Base-by-base conservation (phyloP, 2,113 vertebrate genomes). In the Copsychus sechellarum region DNA sequence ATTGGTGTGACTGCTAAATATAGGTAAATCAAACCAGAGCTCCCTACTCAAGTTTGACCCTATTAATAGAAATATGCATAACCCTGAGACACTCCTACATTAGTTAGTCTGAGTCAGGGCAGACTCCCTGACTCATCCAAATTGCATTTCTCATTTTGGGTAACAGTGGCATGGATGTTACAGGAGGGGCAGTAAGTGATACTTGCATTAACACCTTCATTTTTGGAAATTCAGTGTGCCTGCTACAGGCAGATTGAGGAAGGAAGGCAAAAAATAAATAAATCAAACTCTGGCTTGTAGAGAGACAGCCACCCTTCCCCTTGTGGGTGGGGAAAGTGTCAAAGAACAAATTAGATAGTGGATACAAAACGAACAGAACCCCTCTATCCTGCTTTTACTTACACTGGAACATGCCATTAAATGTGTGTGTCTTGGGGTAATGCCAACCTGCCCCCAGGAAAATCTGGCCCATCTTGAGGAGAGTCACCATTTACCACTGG, bases 101-200 rank as follows among this genome's bases (percentile, higher is more conserved):
- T 48, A 70, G 89, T 65, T 36, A 45, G 62, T 83, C 36, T 51
- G 74, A 82, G 81, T 94, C 90, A 94, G 82, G 85, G 83, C 43
- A 86, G 90, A 60, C 76, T 82, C 64, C 74, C 70, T 90, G 93
- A 92, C 84, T 87, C 81, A 95, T 76, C 57, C 56, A 84, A 92
- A 93, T 72, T 34, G 53, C 83, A 90, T 36, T 78, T 91, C 69
- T 95, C 89, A 20, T 86, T 96, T 92, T 65, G 69, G 65, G 88
- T 60, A 69, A 71, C 82, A 71, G 83, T 8, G 43, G 47, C 38
- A 17, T 33, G 42, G 71, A 70, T 36, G 47, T 50, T 6, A 11
- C 69, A 65, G 83, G 70, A 82, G 57, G 40, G 54, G 58, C 69
- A 76, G 92, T 78, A 94, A 94, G 70, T 0, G 33, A 92, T 92